Evolutionary conservation across 1,140 invertebrate genomes (phyloP), one percentile per base, ranked within the genome.

Genomic region (Vollenhovia emeryi): DNA sequence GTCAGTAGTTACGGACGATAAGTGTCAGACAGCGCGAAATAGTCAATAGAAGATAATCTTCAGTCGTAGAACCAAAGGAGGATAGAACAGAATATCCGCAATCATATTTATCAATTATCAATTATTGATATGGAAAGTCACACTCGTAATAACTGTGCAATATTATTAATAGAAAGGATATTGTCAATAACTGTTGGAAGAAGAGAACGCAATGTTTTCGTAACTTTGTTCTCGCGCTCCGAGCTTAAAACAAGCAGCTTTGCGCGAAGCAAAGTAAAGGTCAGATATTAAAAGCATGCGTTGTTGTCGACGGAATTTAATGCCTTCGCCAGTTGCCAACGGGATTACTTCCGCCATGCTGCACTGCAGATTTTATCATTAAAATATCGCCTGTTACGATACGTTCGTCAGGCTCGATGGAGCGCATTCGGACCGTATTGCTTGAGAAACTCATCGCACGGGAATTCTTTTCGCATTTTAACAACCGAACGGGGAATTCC

Each of bases 261-360:
- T 21, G 24, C 66, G 43, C 13, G 8, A 24, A 79, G 48, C 76
- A 4, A 24, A 52, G 62, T 68, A 52, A 57, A 82, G 50, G 78
- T 71, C 78, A 45, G 27, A 43, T 71, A 82, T 82, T 71, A 71
- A 82, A 73, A 82, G 66, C 78, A 45, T 55, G 36, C 55, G 33
- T 33, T 57, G 45, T 71, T 57, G 36, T 57, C 33, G 36, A 71
- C 30, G n/a, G 66, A 57, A 82, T 82, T 57, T 57, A 57, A 82
- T 82, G 57, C 27, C 21, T 36, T 30, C 40, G 50, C 6, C 36
- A 43, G 45, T 68, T 68, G 50, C 48, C 33, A n/a, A 69, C 76
- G 11, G 18, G 9, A 79, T 79, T 79, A 79, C 48, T 50, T 80
- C 21, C 48, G 43, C 15, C 59, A 18, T 52, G 21, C 21, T 57